Evolutionary conservation across 1,140 invertebrate species (phyloP).

Genomic region (Wasmannia auropunctata): DNA sequence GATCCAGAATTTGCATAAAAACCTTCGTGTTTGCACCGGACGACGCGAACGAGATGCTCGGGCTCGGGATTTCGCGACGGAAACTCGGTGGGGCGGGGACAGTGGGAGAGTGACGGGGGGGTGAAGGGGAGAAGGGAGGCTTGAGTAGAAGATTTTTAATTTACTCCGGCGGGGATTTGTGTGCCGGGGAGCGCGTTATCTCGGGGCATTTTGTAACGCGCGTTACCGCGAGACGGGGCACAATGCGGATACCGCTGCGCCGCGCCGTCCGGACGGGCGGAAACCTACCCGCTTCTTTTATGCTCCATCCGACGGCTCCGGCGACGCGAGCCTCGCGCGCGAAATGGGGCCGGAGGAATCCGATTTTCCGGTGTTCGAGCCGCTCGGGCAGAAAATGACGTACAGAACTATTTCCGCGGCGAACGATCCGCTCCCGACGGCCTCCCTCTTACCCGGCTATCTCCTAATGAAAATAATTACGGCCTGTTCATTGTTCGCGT

Average conservation of each 20-base stretch:
- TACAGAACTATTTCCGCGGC: conserved; percentile 73
- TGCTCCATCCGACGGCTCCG: not conserved
- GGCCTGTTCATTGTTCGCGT: conserved; percentile 50
- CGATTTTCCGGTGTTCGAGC: conserved; percentile 70
- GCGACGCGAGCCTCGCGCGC: conserved; percentile 65
- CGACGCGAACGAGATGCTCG: not conserved
- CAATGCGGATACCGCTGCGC: conserved; percentile 42
- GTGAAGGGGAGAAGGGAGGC: too few species aligned
- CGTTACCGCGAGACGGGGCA: conserved; percentile 9
- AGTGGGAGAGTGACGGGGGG: too few species aligned
- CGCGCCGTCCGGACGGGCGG: conserved; percentile 4
- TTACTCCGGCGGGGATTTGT: conserved; percentile 57
- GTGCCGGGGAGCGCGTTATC: conserved; percentile 55
- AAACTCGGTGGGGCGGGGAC: not conserved
- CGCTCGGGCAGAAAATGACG: conserved; percentile 71
- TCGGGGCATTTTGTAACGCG: conserved; percentile 63
- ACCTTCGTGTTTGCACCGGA: not conserved
- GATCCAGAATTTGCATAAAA: conserved; percentile 41
- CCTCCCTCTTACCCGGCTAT: not conserved
- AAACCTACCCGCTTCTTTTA: not conserved
- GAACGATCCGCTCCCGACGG: conserved; percentile 20
- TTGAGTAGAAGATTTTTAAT: conserved; percentile 67
- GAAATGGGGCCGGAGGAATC: conserved; percentile 75
- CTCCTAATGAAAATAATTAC: conserved; percentile 58
- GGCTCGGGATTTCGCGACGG: not conserved